Evolutionary conservation across 2,888 invertebrate species (phyloP).

Genomic region (Eristalis intricaria): DNA sequence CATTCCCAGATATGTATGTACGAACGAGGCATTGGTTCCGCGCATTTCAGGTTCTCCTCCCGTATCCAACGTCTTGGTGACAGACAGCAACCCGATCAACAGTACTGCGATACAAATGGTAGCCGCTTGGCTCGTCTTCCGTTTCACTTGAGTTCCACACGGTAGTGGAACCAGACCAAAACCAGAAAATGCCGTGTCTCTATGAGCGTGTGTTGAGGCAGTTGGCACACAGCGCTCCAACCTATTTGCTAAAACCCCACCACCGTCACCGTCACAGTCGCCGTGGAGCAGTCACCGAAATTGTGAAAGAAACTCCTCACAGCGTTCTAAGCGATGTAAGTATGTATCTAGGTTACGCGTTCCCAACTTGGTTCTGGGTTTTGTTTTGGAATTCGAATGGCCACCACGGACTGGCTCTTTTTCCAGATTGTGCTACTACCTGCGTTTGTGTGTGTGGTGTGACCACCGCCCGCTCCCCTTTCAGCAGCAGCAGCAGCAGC

Average conservation of each 20-base stretch:
- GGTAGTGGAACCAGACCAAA: conserved; percentile 12
- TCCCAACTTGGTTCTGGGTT: conserved; percentile 36
- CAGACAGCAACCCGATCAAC: not conserved
- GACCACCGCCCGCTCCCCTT: not conserved
- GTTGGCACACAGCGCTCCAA: conserved; percentile 14
- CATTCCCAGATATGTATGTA: conserved; percentile 20
- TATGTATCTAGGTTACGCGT: conserved; percentile 64
- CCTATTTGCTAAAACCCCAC: conserved; percentile 49
- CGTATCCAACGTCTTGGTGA: not conserved
- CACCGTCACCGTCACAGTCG: not conserved
- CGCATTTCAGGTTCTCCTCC: not conserved
- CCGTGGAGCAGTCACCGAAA: conserved; percentile 12
- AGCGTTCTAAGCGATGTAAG: conserved; percentile 36
- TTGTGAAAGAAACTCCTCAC: conserved; percentile 45
- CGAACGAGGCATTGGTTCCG: not conserved
- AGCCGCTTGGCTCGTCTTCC: conserved; percentile 21
- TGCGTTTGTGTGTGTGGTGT: not conserved
- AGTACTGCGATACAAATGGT: not conserved
- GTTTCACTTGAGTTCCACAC: conserved; percentile 23
- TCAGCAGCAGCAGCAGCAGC: not conserved
- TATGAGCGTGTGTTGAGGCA: not conserved
- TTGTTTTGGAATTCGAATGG: conserved; percentile 37
- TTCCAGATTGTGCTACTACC: conserved; percentile 31
- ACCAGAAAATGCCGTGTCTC: conserved; percentile 9
- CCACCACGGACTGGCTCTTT: conserved; percentile 30